Conservation (phyloP, 1,140 invertebrate genomes). For the Hyposmocoma kahamanoa region DNA sequence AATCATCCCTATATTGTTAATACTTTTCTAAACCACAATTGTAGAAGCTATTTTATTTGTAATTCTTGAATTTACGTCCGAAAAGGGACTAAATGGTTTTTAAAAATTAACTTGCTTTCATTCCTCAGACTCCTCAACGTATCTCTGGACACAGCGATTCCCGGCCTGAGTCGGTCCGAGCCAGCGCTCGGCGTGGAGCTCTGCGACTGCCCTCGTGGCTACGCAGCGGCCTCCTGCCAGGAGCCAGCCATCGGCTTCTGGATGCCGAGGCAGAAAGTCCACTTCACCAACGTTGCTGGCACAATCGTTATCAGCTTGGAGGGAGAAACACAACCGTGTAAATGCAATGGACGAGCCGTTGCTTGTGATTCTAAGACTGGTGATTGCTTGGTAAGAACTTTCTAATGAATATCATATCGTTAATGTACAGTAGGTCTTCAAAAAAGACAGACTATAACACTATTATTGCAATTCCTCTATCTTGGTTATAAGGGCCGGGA, state of each 20-base stretch:
- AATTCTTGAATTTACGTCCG: too few species aligned
- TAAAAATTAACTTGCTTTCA: neutral
- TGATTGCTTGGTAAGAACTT: conserved; percentile 81
- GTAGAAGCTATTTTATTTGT: too few species aligned
- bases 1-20: too few species aligned
- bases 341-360: conserved; percentile 87
- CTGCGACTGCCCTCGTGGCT: conserved; percentile 88
- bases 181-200: conserved; percentile 90
- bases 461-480: too few species aligned
- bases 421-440: too few species aligned
- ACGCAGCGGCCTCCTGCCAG: conserved; percentile 89
- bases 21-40: too few species aligned
- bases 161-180: conserved; percentile 75
- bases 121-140: conserved; percentile 80
- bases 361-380: conserved; percentile 90
- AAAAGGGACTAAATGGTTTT: too few species aligned
- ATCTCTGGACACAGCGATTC: conserved; percentile 87
- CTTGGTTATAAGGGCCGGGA: too few species aligned
- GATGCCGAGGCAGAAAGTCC: conserved; percentile 41
- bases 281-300: conserved; percentile 34
- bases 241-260: conserved; percentile 90
- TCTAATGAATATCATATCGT: neutral
- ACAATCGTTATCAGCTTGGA: conserved; percentile 85
- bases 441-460: too few species aligned
- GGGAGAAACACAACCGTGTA: conserved; percentile 86